Evolutionary conservation across 2,888 invertebrate genomes (phyloP).

Genomic region (Acronicta psi): DNA sequence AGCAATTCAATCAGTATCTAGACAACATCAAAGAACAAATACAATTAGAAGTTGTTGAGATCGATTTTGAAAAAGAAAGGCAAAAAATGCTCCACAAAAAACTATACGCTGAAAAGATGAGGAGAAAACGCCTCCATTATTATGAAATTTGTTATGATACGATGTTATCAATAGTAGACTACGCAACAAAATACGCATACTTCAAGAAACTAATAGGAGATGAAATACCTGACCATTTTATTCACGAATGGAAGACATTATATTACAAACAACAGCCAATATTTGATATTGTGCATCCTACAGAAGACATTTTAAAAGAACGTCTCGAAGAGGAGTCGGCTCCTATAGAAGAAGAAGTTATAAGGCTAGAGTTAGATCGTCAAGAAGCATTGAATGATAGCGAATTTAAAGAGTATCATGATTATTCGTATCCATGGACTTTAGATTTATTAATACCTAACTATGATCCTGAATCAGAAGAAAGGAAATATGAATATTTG

Average conservation of each 20-base stretch:
- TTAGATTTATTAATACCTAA: conserved; percentile 81
- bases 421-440: conserved; percentile 87
- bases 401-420: conserved; percentile 89
- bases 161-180: conserved; percentile 87
- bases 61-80: conserved; percentile 86
- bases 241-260: conserved; percentile 88
- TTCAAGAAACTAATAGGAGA: conserved; percentile 79
- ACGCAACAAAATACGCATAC: conserved; percentile 86
- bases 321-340: conserved; percentile 65
- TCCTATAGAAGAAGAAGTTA: conserved; percentile 78
- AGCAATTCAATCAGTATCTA: conserved; percentile 82
- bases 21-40: conserved; percentile 81
- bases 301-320: conserved; percentile 77
- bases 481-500: conserved; percentile 79
- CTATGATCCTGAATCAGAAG: conserved; percentile 78
- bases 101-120: conserved; percentile 87
- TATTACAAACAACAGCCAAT: conserved; percentile 88
- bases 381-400: conserved; percentile 87
- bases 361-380: conserved; percentile 83
- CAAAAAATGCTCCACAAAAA: conserved; percentile 85
- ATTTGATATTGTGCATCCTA: conserved; percentile 82
- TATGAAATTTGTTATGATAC: conserved; percentile 86
- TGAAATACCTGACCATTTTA: conserved; percentile 82
- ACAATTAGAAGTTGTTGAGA: conserved; percentile 82
- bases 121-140: conserved; percentile 82